These are phyloP conservation scores for Arvicanthis niloticus DNA, from an alignment of 2,113 vertebrate species.

Conservation along the genomic window DNA sequence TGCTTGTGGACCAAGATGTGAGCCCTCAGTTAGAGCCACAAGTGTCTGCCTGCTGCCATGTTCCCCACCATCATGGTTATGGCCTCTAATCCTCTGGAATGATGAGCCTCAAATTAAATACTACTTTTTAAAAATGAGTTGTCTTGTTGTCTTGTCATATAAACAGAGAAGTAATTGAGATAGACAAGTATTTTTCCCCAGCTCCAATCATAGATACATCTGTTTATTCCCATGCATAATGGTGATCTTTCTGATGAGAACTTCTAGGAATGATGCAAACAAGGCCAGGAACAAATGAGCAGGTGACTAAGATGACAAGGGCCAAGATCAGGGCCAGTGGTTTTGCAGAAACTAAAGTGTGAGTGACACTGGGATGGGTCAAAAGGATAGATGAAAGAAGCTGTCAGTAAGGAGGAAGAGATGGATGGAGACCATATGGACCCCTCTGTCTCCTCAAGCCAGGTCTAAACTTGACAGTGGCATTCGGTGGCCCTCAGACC, in stretches of 20 bases:
- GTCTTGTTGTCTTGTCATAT: background rate
- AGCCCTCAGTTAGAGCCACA: background rate
- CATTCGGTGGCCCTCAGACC: background rate
- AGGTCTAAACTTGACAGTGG: background rate
- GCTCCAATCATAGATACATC: background rate
- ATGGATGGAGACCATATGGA: background rate
- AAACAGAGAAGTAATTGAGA: background rate
- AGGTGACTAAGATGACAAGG: background rate
- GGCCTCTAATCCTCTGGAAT: background rate
- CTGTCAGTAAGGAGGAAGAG: background rate
- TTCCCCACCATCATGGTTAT: no score
- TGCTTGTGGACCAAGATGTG: background rate
- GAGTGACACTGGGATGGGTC: background rate
- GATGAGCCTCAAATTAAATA: background rate
- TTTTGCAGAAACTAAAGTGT: background rate
- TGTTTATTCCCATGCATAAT: background rate
- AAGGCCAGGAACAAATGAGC: background rate
- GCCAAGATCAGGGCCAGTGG: background rate
- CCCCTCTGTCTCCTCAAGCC: background rate
- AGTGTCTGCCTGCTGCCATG: no score
- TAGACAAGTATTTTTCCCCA: background rate
- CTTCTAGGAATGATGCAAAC: background rate
- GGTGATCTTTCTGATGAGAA: background rate
- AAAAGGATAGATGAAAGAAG: background rate
- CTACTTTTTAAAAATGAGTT: background rate